phyloP scores from a whole-genome alignment of 1,140 invertebrate genomes.

The Bombyx mandarina region DNA sequence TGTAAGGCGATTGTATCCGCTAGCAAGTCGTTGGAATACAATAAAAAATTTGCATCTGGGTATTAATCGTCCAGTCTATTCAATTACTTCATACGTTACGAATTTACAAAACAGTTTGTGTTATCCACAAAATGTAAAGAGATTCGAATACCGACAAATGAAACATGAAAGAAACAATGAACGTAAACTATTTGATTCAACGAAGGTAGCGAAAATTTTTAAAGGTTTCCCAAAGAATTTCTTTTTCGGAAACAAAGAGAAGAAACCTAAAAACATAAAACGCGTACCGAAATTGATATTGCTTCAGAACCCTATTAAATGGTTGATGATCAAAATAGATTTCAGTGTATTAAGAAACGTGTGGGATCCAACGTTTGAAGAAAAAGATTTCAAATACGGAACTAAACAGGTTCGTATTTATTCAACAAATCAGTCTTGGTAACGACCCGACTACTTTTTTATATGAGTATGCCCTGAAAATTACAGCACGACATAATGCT shows the following conservation, averaged over 20 bases:
- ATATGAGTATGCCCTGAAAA: too few relatives aligned
- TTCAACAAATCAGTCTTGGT: not conserved
- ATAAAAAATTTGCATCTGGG: too few relatives aligned
- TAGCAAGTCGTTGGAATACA: too few relatives aligned
- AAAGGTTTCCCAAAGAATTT: conserved; percentile 30
- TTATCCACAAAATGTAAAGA: too few relatives aligned
- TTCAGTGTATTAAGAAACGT: conserved; percentile 45
- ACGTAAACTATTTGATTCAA: conserved; percentile 13
- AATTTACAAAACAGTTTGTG: too few relatives aligned
- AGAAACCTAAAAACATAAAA: conserved; percentile 24
- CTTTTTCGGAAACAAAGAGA: conserved; percentile 26
- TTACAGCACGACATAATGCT: too few relatives aligned
- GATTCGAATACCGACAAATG: too few relatives aligned
- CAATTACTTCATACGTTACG: too few relatives aligned
- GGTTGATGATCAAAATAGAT: conserved; percentile 57
- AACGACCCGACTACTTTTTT: too few relatives aligned
- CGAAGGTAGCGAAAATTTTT: conserved; percentile 10
- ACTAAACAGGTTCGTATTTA: conserved; percentile 41
- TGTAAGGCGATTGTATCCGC: conserved; percentile 9
- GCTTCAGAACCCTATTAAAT: conserved; percentile 55
- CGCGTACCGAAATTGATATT: conserved; percentile 51
- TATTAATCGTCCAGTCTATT: too few relatives aligned
- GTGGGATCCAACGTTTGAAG: conserved; percentile 51
- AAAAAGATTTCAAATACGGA: conserved; percentile 55
- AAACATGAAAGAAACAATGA: conserved; percentile 6